These are phyloP conservation scores for Propithecus deckenii DNA, from an alignment of 2,797 vertebrate genomes.

Conservation along the genomic window DNA sequence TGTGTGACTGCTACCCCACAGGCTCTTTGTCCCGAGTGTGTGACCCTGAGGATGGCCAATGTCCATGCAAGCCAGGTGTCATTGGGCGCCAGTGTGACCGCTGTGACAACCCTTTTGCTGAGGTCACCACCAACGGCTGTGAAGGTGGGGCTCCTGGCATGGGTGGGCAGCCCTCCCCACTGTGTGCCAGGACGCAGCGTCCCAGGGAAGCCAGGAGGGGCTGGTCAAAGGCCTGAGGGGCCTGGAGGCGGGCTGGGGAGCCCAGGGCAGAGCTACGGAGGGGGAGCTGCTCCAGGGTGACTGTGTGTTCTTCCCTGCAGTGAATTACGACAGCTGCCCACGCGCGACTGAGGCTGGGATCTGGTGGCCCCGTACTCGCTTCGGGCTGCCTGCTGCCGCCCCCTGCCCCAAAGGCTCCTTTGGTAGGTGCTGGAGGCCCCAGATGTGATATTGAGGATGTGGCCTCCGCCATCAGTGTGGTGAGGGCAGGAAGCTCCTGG, in stretches of 20 bases:
- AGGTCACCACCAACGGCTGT: slow-evolving; percentile 94
- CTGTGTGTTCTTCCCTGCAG: slow-evolving; percentile 80
- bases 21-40: slow-evolving; percentile 94
- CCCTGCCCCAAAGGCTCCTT: slow-evolving; percentile 94
- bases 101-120: slow-evolving; percentile 98
- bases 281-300: not conserved
- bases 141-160: slow-evolving; percentile 87
- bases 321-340: slow-evolving; percentile 98
- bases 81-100: slow-evolving; percentile 95
- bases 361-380: slow-evolving; percentile 98
- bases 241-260: not conserved
- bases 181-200: no score
- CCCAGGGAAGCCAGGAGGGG: not conserved
- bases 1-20: slow-evolving; percentile 95
- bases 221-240: not conserved
- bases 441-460: not conserved
- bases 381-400: slow-evolving; percentile 94
- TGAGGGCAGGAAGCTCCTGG: not conserved
- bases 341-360: slow-evolving; percentile 94
- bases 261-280: not conserved
- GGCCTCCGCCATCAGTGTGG: not conserved
- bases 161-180: not conserved
- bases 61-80: slow-evolving; percentile 94
- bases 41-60: slow-evolving; percentile 91
- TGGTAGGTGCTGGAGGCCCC: slow-evolving; percentile 83